phyloP scores from a whole-genome alignment of 2,797 vertebrate genomes.

The Chaetodon trifasciatus region DNA sequence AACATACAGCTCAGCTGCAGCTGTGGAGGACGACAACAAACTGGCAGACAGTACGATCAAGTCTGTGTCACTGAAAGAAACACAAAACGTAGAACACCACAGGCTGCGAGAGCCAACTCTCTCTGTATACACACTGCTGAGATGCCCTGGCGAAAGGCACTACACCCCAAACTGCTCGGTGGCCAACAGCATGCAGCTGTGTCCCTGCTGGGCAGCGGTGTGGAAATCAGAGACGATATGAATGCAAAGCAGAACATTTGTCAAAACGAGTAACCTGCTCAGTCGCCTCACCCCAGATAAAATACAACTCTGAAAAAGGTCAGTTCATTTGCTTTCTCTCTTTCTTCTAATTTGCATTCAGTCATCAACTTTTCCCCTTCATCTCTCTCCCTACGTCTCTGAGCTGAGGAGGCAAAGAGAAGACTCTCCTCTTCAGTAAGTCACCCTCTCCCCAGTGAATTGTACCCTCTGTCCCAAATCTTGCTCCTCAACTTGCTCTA shows the following conservation, averaged over 20 bases:
- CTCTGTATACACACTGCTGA: background rate
- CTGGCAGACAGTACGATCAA: background rate
- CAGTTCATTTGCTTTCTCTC: background rate
- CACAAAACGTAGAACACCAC: background rate
- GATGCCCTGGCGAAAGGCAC: background rate
- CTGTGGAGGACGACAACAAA: background rate
- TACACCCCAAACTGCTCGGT: background rate
- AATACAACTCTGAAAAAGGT: constrained; percentile 12
- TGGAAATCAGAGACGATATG: background rate
- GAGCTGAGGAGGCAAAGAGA: background rate
- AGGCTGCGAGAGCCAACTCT: background rate
- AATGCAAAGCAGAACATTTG: background rate
- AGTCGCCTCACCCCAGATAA: background rate
- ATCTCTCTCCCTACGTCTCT: background rate
- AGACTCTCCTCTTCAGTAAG: constrained; percentile 5
- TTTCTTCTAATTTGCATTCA: constrained; percentile 2
- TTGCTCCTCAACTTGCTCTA: constrained; percentile 12
- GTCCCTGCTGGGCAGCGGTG: background rate
- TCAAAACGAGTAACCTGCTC: background rate
- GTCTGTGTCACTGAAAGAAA: background rate
- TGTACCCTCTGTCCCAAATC: background rate
- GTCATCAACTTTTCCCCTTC: background rate
- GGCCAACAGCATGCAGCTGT: background rate
- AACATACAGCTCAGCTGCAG: constrained; percentile 16
- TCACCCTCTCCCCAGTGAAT: background rate